Evolutionary conservation across 2,113 vertebrate genomes (phyloP).

Genomic region (Psophia crepitans): DNA sequence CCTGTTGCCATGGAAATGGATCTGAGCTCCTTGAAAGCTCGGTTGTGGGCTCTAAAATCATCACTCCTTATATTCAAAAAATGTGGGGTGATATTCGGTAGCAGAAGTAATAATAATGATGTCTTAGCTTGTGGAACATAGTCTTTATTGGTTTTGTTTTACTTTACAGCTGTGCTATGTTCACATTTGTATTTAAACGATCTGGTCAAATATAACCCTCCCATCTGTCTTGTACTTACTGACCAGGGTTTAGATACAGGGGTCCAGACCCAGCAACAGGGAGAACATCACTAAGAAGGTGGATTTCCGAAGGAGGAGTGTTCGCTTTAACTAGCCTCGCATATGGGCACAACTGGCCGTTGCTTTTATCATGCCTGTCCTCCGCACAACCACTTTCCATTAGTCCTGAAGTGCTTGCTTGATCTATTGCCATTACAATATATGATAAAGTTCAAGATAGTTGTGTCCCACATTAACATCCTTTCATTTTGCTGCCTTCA

Average conservation of each 20-base stretch:
- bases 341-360: neutral
- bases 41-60: neutral
- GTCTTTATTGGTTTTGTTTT: neutral
- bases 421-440: neutral
- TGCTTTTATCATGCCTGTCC: neutral
- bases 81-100: neutral
- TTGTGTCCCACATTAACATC: neutral
- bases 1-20: conserved; percentile 13
- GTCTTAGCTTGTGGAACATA: neutral
- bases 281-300: neutral
- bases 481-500: neutral
- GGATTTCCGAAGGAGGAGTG: neutral
- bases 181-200: neutral
- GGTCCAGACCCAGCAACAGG: neutral
- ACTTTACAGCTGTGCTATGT: neutral
- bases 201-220: neutral
- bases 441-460: neutral
- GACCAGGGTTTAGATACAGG: neutral
- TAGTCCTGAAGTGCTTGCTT: neutral
- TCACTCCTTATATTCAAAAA: neutral
- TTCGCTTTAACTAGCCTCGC: neutral
- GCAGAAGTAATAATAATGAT: neutral
- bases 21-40: neutral
- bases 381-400: neutral
- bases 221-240: neutral